A percentile compares a stretch with the other conserved stretches of the same genome.
Conservation (phyloP, 2,797 vertebrate species). For the Pithecia hirsuta region DNA sequence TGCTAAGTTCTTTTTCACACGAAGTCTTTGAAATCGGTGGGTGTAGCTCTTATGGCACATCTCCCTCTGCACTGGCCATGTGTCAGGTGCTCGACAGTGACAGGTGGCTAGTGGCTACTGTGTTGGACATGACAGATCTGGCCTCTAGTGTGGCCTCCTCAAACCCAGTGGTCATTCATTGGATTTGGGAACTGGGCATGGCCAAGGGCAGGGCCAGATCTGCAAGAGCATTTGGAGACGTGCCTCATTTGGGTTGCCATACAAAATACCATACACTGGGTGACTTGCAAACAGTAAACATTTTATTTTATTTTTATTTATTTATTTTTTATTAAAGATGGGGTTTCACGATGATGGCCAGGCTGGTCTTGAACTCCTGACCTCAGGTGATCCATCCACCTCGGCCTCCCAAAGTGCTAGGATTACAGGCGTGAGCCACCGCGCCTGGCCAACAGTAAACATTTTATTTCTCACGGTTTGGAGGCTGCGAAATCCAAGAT, state of each 20-base stretch:
- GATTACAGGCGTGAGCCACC: no score
- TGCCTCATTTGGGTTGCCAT: background rate
- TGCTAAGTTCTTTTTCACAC: background rate
- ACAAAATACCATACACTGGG: background rate
- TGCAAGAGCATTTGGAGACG: background rate
- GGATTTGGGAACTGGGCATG: background rate
- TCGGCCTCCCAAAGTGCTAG: no score
- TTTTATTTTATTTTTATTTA: background rate
- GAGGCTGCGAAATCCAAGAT: background rate
- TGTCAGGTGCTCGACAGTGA: background rate
- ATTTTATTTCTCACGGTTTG: background rate
- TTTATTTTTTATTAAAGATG: no score
- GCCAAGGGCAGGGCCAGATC: background rate
- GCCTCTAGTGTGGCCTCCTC: background rate
- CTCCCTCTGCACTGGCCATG: fast-evolving
- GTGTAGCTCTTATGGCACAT: fast-evolving
- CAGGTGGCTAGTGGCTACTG: fast-evolving
- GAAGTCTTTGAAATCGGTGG: background rate
- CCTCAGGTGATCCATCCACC: no score
- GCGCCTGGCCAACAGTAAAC: background rate
- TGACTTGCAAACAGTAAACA: background rate
- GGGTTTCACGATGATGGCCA: no score
- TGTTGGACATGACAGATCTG: background rate
- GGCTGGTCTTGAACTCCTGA: no score
- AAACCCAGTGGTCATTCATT: fast-evolving